Evolutionary conservation across 2,888 invertebrate species (phyloP), one percentile per base, ranked within the genome.

Genomic region (Mythimna pallens): DNA sequence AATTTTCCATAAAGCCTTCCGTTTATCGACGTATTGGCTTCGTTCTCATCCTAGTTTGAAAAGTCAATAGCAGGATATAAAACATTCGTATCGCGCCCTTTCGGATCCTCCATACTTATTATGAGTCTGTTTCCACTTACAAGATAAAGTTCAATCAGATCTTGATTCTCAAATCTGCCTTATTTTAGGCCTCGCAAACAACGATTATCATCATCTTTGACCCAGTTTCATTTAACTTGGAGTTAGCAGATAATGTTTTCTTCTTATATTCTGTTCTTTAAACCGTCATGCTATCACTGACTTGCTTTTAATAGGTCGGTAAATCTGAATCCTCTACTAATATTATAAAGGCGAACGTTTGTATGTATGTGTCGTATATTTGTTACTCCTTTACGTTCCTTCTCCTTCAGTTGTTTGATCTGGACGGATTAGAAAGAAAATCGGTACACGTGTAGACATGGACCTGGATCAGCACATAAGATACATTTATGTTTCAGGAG

Each of bases 11-110:
- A 14, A 52, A 52, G n/a, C 2, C n/a, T 65, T 65, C 52, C 55
- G 25, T 10, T 34, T 62, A 43, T 34, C 17, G 30, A 55, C 52
- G 47, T 64, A 58, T 34, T 22, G 22, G 34, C 0, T 59, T 58
- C 40, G 47, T 61, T 58, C 30, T 52, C 50, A 78, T 54, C 34
- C 30, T 34, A 17, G 14, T 78, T 74, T 14, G 5, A 83, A 80
- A 83, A 69, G 81, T 80, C 63, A 80, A 80, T 63, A 2, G 10
- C 80, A 58, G 80, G 84, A 83, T 66, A 65, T 14, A 6, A 43
- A 62, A 61, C 9, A 43, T 57, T 58, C 14, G 52, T 52, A 54
- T 64, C 20, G 25, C 36, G 65, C n/a, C 57, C 47, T 76, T 81
- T 76, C 54, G 34, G 40, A 55, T 55, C 8, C 30, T 55, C 8